Percentiles rank a stretch among this genome's conserved stretches.
These are phyloP conservation scores for Labeo catla DNA, from an alignment of 2,113 vertebrate genomes.

Conservation along the genomic window DNA sequence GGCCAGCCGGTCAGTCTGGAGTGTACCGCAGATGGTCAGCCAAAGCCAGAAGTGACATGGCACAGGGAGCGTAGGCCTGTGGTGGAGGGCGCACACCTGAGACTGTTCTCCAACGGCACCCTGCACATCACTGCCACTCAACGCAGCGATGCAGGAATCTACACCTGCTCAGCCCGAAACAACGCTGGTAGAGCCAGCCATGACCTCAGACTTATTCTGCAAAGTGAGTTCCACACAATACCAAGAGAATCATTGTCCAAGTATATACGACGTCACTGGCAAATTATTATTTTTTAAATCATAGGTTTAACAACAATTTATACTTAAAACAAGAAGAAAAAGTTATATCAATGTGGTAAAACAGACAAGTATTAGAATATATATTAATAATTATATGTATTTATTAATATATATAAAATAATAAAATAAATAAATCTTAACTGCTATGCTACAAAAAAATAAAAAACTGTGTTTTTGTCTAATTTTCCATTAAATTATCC, in stretches of 20 bases:
- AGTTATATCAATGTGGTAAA: background rate
- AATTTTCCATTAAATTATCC: no score
- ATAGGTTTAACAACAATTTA: background rate
- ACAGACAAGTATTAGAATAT: background rate
- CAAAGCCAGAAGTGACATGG: slow-evolving; percentile 76
- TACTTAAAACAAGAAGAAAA: background rate
- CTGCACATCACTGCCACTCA: slow-evolving; percentile 70
- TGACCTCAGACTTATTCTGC: slow-evolving; percentile 74
- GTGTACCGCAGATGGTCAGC: slow-evolving; percentile 76
- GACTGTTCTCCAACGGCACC: slow-evolving; percentile 75
- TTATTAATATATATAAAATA: background rate
- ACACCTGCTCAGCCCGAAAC: slow-evolving; percentile 78
- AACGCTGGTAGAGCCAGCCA: slow-evolving; percentile 74
- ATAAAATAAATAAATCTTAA: background rate
- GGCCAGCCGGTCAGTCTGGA: slow-evolving; percentile 72
- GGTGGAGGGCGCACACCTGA: slow-evolving; percentile 62
- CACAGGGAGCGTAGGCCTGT: slow-evolving; percentile 72
- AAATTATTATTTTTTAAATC: no score
- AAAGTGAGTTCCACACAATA: slow-evolving; percentile 63
- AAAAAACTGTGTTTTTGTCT: no score
- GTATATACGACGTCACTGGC: no score
- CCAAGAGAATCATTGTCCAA: background rate
- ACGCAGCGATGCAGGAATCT: slow-evolving; percentile 73
- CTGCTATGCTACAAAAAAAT: no score
- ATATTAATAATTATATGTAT: background rate